Conservation (phyloP, 2,888 invertebrate genomes). For the Elysia crispata region DNA sequence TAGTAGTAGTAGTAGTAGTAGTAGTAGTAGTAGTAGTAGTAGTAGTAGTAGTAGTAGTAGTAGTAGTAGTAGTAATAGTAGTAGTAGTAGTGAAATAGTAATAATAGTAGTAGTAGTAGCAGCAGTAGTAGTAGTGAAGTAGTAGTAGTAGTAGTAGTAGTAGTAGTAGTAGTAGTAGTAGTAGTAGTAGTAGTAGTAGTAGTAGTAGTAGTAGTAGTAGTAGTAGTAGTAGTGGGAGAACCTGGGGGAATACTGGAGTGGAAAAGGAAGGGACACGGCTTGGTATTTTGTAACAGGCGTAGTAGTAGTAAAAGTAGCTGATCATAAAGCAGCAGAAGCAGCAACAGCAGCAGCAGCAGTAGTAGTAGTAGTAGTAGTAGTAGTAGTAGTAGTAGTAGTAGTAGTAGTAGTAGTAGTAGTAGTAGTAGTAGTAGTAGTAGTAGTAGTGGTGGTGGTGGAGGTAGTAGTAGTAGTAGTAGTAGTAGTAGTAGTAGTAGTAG, state of each 20-base stretch:
- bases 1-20: constrained; percentile 4
- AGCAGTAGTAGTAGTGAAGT: no score
- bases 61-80: constrained; percentile 1
- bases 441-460: not conserved
- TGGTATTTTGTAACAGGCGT: not conserved
- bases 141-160: no score
- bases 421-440: constrained; percentile 16
- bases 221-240: no score
- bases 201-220: no score
- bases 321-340: no score
- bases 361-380: not conserved
- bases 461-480: not conserved
- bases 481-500: no score
- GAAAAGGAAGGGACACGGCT: not conserved
- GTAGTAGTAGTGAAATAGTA: not conserved
- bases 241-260: no score
- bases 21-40: constrained; percentile 9
- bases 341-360: not conserved
- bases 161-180: no score
- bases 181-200: no score
- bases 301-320: not conserved
- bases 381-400: not conserved
- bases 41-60: constrained; percentile 9
- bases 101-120: no score
- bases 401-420: not conserved